Evolutionary conservation across 2,888 invertebrate genomes (phyloP).

Genomic region (Seira musarum): DNA sequence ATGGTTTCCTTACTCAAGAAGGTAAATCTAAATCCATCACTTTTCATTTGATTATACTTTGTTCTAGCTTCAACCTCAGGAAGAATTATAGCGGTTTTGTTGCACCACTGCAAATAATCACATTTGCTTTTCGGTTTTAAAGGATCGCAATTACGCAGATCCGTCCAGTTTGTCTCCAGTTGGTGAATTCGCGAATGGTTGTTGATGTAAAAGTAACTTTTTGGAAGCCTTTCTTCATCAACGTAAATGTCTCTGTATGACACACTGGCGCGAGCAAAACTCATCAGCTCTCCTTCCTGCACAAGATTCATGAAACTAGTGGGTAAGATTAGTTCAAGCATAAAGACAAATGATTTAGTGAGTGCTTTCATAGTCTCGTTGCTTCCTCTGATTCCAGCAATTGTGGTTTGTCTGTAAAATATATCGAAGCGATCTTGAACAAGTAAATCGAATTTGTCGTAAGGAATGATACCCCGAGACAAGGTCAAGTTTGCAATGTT

Average conservation of each 20-base stretch:
- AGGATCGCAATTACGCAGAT: too few relatives aligned
- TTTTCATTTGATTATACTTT: constrained; percentile 11
- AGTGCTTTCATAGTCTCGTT: too few relatives aligned
- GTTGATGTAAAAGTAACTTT: too few relatives aligned
- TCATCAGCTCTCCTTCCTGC: constrained; percentile 5
- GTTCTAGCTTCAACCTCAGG: too few relatives aligned
- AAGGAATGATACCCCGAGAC: constrained; percentile 1
- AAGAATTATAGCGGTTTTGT: constrained; percentile 21
- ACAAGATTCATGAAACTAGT: too few relatives aligned
- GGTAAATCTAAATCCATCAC: not conserved
- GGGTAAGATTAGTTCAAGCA: too few relatives aligned
- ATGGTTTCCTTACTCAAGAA: not conserved
- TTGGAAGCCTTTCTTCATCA: too few relatives aligned
- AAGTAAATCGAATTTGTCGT: constrained; percentile 16
- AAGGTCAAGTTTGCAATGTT: constrained; percentile 35
- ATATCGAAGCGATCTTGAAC: constrained; percentile 18
- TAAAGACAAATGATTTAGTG: too few relatives aligned
- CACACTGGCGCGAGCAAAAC: not conserved
- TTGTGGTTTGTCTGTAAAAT: not conserved
- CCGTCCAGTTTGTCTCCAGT: too few relatives aligned
- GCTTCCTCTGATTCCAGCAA: too few relatives aligned
- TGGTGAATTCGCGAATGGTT: too few relatives aligned
- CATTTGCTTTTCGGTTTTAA: not conserved
- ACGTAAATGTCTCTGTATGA: not conserved
- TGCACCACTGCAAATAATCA: constrained; percentile 10